Percentiles rank a stretch among this genome's conserved stretches.
Evolutionary conservation across 2,888 invertebrate genomes (phyloP).

Genomic region (Pyrrhia umbra): DNA sequence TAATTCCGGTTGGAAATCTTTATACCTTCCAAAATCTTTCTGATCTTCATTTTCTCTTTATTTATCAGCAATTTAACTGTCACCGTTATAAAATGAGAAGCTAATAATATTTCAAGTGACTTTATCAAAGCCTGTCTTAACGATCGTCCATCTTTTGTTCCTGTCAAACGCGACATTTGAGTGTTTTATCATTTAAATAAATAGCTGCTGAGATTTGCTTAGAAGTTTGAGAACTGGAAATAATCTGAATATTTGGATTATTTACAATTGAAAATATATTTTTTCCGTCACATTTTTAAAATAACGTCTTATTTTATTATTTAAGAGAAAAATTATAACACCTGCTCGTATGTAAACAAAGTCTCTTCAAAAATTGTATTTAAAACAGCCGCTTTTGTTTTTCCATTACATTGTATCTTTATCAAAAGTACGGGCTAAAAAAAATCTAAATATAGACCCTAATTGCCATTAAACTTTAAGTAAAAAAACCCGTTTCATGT

Average conservation of each 20-base stretch:
- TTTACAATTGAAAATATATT: not conserved
- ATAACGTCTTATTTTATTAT: too few species aligned
- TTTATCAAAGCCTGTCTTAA: conserved; percentile 21
- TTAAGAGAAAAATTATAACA: too few species aligned
- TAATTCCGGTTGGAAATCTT: not conserved
- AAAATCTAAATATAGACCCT: too few species aligned
- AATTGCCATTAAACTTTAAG: too few species aligned
- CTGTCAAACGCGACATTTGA: conserved; percentile 12
- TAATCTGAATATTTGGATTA: conserved; percentile 12
- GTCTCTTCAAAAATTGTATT: too few species aligned
- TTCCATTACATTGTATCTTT: too few species aligned
- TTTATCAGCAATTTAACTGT: conserved; percentile 13
- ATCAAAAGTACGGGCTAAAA: too few species aligned
- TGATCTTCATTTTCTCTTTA: conserved; percentile 13
- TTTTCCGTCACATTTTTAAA: too few species aligned
- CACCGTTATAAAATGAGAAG: conserved; percentile 20
- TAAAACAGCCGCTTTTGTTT: too few species aligned
- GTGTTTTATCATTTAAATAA: conserved; percentile 15
- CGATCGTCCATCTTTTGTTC: conserved; percentile 27
- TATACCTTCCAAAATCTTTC: not conserved
- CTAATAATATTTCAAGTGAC: conserved; percentile 28
- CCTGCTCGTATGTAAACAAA: too few species aligned
- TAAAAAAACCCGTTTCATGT: too few species aligned
- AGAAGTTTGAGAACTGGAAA: not conserved
- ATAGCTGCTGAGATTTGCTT: conserved; percentile 7